phyloP scores from a whole-genome alignment of 2,888 invertebrate genomes.

The Helobdella robusta region DNA sequence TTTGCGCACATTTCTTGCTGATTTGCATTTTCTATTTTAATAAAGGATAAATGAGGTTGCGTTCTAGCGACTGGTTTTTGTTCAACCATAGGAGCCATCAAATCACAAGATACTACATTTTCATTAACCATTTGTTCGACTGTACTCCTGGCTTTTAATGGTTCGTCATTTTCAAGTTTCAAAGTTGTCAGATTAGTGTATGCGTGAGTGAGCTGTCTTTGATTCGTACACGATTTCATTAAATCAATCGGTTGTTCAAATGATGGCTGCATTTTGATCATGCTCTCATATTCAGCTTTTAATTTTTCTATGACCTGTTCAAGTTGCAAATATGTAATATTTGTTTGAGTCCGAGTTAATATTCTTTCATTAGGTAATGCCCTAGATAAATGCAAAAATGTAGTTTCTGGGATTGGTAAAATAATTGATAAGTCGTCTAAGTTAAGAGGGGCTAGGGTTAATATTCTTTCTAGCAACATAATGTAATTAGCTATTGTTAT shows the following conservation, averaged over 20 bases:
- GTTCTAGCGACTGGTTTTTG: neutral
- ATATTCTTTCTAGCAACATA: neutral
- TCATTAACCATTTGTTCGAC: neutral
- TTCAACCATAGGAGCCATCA: neutral
- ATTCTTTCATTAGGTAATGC: neutral
- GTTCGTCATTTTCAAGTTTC: neutral
- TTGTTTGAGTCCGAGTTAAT: neutral
- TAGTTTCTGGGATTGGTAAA: neutral
- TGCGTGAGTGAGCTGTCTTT: neutral
- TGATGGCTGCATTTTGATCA: neutral
- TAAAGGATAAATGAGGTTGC: neutral
- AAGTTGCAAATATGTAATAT: neutral
- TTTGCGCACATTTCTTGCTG: neutral
- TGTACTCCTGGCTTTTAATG: neutral
- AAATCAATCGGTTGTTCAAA: neutral
- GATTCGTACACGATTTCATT: neutral
- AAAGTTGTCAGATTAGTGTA: neutral
- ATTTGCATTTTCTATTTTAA: conserved; percentile 5
- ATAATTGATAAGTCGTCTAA: neutral
- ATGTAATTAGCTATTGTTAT: neutral
- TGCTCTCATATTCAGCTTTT: neutral
- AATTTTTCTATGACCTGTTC: neutral
- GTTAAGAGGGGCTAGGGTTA: neutral
- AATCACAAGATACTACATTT: neutral
- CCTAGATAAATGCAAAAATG: neutral